phyloP scores from a whole-genome alignment of 2,797 vertebrate species.

The Sebastolobus alascanus region DNA sequence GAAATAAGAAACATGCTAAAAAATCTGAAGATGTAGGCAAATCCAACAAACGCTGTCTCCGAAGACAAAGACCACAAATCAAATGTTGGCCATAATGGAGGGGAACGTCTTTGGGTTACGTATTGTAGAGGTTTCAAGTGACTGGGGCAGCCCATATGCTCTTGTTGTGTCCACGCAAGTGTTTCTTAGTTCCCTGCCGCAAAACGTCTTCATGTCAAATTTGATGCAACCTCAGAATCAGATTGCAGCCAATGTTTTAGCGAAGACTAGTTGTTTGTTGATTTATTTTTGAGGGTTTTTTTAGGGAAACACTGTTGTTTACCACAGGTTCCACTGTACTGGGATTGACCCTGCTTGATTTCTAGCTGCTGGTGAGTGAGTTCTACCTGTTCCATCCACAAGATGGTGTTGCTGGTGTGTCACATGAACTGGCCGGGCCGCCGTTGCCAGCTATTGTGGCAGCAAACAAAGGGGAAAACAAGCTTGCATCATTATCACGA shows the following conservation, averaged over 20 bases:
- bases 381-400: constrained; percentile 70
- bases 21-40: constrained; percentile 52
- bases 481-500: constrained; percentile 67
- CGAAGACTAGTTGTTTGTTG: constrained; percentile 30
- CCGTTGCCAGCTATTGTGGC: constrained; percentile 23
- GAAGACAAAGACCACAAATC: constrained; percentile 70
- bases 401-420: constrained; percentile 79
- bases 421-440: background rate
- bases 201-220: constrained; percentile 44
- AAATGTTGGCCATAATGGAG: constrained; percentile 52
- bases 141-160: constrained; percentile 29
- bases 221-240: constrained; percentile 36
- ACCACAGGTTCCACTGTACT: constrained; percentile 37
- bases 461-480: constrained; percentile 62
- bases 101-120: constrained; percentile 41
- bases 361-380: constrained; percentile 13
- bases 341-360: constrained; percentile 23
- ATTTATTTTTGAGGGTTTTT: constrained; percentile 30
- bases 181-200: constrained; percentile 20
- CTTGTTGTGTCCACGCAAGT: constrained; percentile 35
- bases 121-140: constrained; percentile 45
- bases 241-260: constrained; percentile 21
- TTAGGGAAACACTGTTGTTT: constrained; percentile 49
- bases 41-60: constrained; percentile 59
- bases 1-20: constrained; percentile 56